phyloP scores from a whole-genome alignment of 2,113 vertebrate genomes.

The Acrocephalus arundinaceus region DNA sequence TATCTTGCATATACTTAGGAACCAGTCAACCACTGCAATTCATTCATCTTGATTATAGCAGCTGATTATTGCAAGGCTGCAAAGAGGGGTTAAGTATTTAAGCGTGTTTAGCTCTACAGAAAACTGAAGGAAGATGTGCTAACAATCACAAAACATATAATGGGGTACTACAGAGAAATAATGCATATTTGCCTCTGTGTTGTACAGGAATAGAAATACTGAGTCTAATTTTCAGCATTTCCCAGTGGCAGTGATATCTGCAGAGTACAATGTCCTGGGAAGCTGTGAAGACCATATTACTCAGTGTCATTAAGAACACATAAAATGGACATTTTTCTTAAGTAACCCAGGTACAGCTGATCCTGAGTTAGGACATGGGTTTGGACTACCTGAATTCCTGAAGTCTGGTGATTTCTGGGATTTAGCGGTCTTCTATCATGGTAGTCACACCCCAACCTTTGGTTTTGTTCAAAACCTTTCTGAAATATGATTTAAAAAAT shows the following conservation, averaged over 20 bases:
- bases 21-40: neutral
- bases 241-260: neutral
- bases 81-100: neutral
- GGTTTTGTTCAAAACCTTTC: neutral
- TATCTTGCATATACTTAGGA: neutral
- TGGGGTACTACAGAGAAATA: neutral
- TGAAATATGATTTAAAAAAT: neutral
- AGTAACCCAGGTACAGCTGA: neutral
- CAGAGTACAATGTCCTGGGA: neutral
- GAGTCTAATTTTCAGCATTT: neutral
- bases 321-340: neutral
- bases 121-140: neutral
- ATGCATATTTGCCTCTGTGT: neutral
- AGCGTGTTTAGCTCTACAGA: neutral
- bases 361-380: neutral
- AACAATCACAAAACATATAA: neutral
- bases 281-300: neutral
- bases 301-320: fast-evolving
- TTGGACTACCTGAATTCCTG: neutral
- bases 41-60: neutral
- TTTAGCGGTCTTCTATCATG: neutral
- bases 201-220: neutral
- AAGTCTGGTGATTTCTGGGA: neutral
- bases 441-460: neutral
- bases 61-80: neutral